Conservation (phyloP, 2,888 invertebrate genomes). For the Phania funesta region DNA sequence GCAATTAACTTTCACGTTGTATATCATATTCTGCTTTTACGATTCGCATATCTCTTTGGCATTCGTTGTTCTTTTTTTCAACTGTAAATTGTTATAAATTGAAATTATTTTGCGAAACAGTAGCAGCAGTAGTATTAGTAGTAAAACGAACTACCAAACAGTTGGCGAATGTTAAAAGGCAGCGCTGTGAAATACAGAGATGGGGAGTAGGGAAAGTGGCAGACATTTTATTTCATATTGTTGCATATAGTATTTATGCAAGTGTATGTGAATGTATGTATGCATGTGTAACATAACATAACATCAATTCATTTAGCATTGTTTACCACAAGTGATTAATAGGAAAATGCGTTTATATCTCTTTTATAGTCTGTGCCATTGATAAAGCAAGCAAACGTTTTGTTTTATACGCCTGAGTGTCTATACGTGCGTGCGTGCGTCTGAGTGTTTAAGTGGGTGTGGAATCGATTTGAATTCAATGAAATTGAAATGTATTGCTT, state of each 20-base stretch:
- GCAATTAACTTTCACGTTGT: conserved; percentile 56
- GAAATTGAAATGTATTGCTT: conserved; percentile 54
- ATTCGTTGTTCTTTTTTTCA: conserved; percentile 12
- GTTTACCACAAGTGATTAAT: conserved; percentile 66
- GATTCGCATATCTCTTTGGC: background rate
- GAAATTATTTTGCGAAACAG: conserved; percentile 31
- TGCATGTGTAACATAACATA: background rate
- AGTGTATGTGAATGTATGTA: background rate
- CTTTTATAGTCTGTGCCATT: conserved; percentile 50
- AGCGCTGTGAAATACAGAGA: background rate
- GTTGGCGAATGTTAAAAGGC: conserved; percentile 3
- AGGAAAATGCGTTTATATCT: conserved; percentile 63
- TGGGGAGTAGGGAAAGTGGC: background rate
- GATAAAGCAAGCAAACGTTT: conserved; percentile 39
- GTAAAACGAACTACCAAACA: conserved; percentile 3
- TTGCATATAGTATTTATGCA: background rate
- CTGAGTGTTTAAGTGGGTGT: conserved; percentile 47
- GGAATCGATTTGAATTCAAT: conserved; percentile 59
- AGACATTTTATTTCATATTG: conserved; percentile 38
- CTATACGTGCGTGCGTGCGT: conserved; percentile 30
- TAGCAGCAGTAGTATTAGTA: too few relatives aligned
- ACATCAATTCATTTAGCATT: conserved; percentile 59
- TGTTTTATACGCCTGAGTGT: conserved; percentile 30
- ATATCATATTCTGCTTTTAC: conserved; percentile 44
- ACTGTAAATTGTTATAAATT: conserved; percentile 54